phyloP scores from a whole-genome alignment of 2,113 vertebrate species.

The Uropsilus gracilis region DNA sequence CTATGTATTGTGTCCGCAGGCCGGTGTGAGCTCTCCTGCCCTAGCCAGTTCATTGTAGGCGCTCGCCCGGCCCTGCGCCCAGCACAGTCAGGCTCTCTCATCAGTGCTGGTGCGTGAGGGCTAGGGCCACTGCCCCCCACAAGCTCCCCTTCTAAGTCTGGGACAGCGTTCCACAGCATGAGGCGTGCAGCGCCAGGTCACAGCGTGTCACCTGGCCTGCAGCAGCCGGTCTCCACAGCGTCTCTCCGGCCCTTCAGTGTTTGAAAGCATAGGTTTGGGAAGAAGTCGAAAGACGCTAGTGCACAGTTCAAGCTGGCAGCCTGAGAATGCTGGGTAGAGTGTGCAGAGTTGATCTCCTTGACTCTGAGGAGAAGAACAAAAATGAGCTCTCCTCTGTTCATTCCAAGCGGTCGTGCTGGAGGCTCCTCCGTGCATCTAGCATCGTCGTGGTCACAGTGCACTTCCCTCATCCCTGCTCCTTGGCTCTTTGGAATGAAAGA shows the following conservation, averaged over 20 bases:
- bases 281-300: background rate
- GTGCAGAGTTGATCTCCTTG: background rate
- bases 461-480: background rate
- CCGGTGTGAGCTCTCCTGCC: background rate
- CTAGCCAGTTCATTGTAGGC: background rate
- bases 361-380: background rate
- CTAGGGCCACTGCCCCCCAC: background rate
- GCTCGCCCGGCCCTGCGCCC: background rate
- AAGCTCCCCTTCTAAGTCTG: background rate
- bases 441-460: background rate
- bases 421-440: background rate
- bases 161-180: background rate
- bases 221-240: background rate
- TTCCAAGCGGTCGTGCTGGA: rapidly evolving
- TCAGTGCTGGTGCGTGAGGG: background rate
- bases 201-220: background rate
- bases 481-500: background rate
- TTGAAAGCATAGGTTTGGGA: background rate
- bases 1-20: background rate
- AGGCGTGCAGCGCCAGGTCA: background rate
- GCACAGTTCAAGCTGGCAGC: background rate
- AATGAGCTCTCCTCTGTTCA: background rate
- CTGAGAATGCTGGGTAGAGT: background rate
- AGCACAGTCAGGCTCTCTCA: background rate
- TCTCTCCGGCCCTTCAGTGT: background rate